A percentile compares a stretch with the other conserved stretches of the same genome.
Evolutionary conservation across 2,797 vertebrate genomes (phyloP).

Genomic region (Falco columbarius): DNA sequence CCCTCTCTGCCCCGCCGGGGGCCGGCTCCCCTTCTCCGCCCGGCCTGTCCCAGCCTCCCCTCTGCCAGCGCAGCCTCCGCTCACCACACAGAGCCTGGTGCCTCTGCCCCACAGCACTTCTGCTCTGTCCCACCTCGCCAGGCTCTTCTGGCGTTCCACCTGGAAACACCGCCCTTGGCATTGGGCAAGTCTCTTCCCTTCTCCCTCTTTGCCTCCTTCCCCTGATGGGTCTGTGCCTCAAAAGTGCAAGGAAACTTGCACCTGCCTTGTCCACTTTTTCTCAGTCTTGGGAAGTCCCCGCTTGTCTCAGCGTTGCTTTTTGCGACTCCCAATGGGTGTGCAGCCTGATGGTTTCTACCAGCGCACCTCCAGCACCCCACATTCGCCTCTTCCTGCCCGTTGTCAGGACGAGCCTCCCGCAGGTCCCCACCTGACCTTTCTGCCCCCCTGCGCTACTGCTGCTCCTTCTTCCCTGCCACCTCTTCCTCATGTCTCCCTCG

Average conservation of each 20-base stretch:
- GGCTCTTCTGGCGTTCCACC: not conserved
- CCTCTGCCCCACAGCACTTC: not conserved
- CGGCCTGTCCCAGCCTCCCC: not conserved
- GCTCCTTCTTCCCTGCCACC: not conserved
- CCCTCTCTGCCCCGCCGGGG: not conserved
- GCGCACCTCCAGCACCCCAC: not conserved
- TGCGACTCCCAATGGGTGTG: not conserved
- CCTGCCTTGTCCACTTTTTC: not conserved
- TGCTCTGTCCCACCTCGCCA: not conserved
- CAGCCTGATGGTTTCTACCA: not conserved
- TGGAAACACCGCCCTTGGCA: not conserved
- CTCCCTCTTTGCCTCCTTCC: not conserved
- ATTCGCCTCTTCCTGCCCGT: not conserved
- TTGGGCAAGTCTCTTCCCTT: not conserved
- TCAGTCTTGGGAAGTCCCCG: fast-evolving
- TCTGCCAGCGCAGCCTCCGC: not conserved
- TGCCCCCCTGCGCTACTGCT: not conserved
- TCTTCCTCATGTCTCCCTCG: not conserved
- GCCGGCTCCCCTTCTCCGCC: not conserved
- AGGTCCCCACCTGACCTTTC: not conserved
- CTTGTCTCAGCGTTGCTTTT: not conserved
- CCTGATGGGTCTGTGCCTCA: not conserved
- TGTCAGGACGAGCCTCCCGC: not conserved
- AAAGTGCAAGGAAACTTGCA: not conserved
- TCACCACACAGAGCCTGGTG: not conserved